Evolutionary conservation across 2,888 invertebrate species (phyloP).

Genomic region (Lampropteryx suffumata): DNA sequence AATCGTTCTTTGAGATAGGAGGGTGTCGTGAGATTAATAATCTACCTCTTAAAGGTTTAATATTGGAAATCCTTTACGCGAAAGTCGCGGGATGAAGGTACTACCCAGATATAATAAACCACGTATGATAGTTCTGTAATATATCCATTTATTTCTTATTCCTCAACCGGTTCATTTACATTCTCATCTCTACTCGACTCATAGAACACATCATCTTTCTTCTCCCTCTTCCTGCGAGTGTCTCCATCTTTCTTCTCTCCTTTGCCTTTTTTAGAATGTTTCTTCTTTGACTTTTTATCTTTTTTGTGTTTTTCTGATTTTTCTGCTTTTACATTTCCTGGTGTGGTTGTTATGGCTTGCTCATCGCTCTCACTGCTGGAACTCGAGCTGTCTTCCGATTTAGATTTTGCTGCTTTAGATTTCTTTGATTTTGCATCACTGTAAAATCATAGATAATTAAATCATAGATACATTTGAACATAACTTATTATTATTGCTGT

Average conservation of each 20-base stretch:
- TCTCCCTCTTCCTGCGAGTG: slow-evolving; percentile 10
- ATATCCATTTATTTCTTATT: slow-evolving; percentile 38
- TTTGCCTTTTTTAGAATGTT: slow-evolving; percentile 27
- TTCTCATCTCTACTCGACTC: slow-evolving; percentile 71
- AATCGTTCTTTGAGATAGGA: no score
- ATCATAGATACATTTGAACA: no score
- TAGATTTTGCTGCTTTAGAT: slow-evolving; percentile 4
- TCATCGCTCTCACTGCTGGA: slow-evolving; percentile 33
- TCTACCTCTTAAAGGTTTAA: no score
- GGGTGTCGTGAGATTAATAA: no score
- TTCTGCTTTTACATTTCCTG: slow-evolving; percentile 29
- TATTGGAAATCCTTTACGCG: no score
- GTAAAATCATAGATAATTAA: no score
- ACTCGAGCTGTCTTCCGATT: slow-evolving; percentile 18
- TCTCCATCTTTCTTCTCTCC: slow-evolving; percentile 24
- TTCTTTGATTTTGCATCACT: slow-evolving; percentile 26
- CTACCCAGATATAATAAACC: no score
- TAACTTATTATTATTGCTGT: no score
- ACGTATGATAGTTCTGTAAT: neutral
- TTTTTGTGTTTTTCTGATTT: slow-evolving; percentile 30
- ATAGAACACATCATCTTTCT: slow-evolving; percentile 51
- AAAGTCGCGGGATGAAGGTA: no score
- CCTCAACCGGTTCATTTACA: slow-evolving; percentile 65
- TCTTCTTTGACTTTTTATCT: slow-evolving; percentile 30
- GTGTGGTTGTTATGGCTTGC: slow-evolving; percentile 31